These are phyloP conservation scores for Diploptera punctata DNA, from an alignment of 2,888 invertebrate genomes.

Conservation along the genomic window DNA sequence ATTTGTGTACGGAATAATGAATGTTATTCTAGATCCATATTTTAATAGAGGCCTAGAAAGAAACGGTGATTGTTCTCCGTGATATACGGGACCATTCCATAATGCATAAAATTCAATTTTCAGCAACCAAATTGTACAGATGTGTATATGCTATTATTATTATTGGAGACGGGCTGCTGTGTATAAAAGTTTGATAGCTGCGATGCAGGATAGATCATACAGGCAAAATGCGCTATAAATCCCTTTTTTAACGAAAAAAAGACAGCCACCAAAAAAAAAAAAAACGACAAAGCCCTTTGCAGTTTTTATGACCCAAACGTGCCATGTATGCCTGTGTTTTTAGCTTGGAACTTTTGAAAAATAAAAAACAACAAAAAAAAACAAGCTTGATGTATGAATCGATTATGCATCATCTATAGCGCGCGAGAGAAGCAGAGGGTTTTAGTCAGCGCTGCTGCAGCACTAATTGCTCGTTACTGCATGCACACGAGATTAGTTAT, in stretches of 20 bases:
- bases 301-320: constrained; percentile 18
- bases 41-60: background rate
- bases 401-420: constrained; percentile 24
- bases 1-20: no score
- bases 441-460: background rate
- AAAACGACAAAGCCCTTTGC: constrained; percentile 7
- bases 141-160: background rate
- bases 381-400: constrained; percentile 22
- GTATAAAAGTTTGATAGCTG: constrained; percentile 19
- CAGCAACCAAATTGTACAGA: background rate
- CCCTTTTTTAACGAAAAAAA: background rate
- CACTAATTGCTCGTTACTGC: constrained; percentile 20
- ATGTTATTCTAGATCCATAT: background rate
- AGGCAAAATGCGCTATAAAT: constrained; percentile 25
- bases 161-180: background rate
- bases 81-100: background rate
- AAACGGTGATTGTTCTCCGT: background rate
- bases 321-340: constrained; percentile 21
- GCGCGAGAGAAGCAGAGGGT: background rate
- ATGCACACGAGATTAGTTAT: constrained; percentile 26
- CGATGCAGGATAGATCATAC: constrained; percentile 19
- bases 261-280: background rate
- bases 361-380: background rate
- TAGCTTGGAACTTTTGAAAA: background rate
- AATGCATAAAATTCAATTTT: constrained; percentile 2